These are phyloP conservation scores for Anoplopoma fimbria DNA, from an alignment of 2,113 vertebrate genomes.

Conservation along the genomic window DNA sequence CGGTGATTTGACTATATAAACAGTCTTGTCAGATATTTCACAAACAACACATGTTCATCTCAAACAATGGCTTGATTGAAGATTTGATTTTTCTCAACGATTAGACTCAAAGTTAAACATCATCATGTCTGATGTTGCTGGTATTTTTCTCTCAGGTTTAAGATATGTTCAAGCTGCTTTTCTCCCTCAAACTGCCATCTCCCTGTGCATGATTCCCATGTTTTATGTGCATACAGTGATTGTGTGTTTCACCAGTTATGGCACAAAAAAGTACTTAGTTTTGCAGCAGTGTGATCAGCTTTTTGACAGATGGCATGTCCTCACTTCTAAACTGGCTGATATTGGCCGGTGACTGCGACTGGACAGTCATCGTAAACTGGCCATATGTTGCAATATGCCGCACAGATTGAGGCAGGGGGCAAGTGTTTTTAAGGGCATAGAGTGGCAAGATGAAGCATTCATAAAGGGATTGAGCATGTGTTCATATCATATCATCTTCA, in stretches of 20 bases:
- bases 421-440: slow-evolving; percentile 67
- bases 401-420: slow-evolving; percentile 69
- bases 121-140: not conserved
- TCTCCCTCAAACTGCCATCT: not conserved
- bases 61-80: slow-evolving; percentile 31
- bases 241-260: slow-evolving; percentile 36
- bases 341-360: slow-evolving; percentile 69
- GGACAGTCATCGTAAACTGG: slow-evolving; percentile 73
- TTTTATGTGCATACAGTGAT: slow-evolving; percentile 14
- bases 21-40: slow-evolving; percentile 28
- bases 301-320: slow-evolving; percentile 76
- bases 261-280: slow-evolving; percentile 48
- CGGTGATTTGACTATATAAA: slow-evolving; percentile 40
- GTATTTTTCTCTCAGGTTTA: slow-evolving; percentile 30
- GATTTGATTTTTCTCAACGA: slow-evolving; percentile 39
- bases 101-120: slow-evolving; percentile 7
- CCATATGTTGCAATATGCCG: slow-evolving; percentile 79
- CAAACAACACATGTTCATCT: slow-evolving; percentile 43
- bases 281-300: slow-evolving; percentile 52
- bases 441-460: slow-evolving; percentile 59
- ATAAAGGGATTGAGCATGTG: slow-evolving; percentile 69
- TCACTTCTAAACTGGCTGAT: slow-evolving; percentile 72
- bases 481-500: slow-evolving; percentile 54
- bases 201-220: slow-evolving; percentile 4
- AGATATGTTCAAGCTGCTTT: slow-evolving; percentile 23